Conservation (phyloP, 1,140 invertebrate species). For the Tribolium castaneum region DNA sequence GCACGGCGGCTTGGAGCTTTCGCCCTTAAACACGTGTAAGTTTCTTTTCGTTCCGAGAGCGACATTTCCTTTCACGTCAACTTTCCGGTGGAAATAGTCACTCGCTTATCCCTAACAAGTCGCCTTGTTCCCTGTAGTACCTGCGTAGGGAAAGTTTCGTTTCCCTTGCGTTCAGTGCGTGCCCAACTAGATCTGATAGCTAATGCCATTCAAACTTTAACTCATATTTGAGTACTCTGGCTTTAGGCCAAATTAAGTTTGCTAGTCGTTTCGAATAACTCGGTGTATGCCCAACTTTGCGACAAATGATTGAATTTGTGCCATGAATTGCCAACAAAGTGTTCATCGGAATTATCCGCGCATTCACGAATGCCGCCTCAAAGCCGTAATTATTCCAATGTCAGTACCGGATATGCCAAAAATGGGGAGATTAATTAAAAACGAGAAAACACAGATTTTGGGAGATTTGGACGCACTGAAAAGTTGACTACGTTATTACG, state of each 20-base stretch:
- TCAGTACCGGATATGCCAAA: background rate
- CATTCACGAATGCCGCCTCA: background rate
- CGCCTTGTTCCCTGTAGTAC: constrained; percentile 20
- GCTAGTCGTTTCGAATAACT: constrained; percentile 27
- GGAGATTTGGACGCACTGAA: too few species aligned
- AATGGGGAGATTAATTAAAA: too few species aligned
- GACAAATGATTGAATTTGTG: constrained; percentile 33
- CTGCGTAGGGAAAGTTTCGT: constrained; percentile 2
- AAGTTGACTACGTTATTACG: too few species aligned
- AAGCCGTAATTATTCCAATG: background rate
- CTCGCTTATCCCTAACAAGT: constrained; percentile 27
- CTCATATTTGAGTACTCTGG: constrained; percentile 22
- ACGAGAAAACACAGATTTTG: too few species aligned
- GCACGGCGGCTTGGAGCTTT: background rate
- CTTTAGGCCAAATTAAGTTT: constrained; percentile 31
- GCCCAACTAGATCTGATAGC: constrained; percentile 34
- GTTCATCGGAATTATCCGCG: constrained; percentile 4
- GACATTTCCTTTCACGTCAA: constrained; percentile 21
- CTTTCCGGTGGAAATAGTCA: constrained; percentile 23
- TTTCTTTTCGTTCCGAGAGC: background rate
- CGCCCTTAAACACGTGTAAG: background rate
- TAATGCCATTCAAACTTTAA: constrained; percentile 34
- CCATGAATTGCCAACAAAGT: constrained; percentile 15
- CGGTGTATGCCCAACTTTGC: constrained; percentile 19
- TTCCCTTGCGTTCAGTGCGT: constrained; percentile 16